Conservation (phyloP, 2,888 invertebrate species). For the Drosophila lacicola region DNA sequence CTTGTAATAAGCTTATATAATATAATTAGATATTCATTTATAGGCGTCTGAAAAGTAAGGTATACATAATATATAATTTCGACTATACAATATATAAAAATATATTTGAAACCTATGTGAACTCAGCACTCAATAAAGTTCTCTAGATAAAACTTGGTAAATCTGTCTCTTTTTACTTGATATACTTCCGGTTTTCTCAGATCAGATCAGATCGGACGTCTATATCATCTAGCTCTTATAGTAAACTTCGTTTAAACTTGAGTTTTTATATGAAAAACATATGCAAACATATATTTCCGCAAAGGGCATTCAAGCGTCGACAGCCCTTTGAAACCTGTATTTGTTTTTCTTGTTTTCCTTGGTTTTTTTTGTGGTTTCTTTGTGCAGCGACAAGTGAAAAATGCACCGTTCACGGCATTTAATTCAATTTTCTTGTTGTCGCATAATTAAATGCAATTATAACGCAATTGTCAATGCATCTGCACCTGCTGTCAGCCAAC, state of each 20-base stretch:
- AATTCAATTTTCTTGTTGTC: slow-evolving; percentile 60
- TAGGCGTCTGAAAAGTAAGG: too few relatives aligned
- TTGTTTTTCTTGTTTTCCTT: slow-evolving; percentile 3
- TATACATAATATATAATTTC: too few relatives aligned
- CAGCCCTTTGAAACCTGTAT: too few relatives aligned
- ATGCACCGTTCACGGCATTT: slow-evolving; percentile 40
- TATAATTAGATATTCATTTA: not conserved
- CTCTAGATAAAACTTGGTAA: too few relatives aligned
- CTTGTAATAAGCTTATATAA: too few relatives aligned
- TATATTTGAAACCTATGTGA: not conserved
- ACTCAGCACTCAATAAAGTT: not conserved
- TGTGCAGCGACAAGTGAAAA: slow-evolving; percentile 31
- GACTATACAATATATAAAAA: too few relatives aligned
- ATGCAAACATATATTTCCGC: not conserved
- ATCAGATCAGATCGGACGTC: too few relatives aligned
- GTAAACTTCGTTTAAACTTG: too few relatives aligned
- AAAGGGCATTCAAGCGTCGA: not conserved
- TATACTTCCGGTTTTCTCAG: too few relatives aligned
- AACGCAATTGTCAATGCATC: slow-evolving; percentile 43
- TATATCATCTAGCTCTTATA: not conserved
- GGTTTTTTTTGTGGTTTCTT: slow-evolving; percentile 12
- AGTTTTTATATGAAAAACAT: too few relatives aligned
- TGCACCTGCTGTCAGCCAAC: slow-evolving; percentile 37
- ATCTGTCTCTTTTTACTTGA: too few relatives aligned
- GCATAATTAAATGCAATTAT: slow-evolving; percentile 72